These are phyloP conservation scores for Lacerta bilineata DNA, from an alignment of 2,797 vertebrate genomes.

Conservation along the genomic window DNA sequence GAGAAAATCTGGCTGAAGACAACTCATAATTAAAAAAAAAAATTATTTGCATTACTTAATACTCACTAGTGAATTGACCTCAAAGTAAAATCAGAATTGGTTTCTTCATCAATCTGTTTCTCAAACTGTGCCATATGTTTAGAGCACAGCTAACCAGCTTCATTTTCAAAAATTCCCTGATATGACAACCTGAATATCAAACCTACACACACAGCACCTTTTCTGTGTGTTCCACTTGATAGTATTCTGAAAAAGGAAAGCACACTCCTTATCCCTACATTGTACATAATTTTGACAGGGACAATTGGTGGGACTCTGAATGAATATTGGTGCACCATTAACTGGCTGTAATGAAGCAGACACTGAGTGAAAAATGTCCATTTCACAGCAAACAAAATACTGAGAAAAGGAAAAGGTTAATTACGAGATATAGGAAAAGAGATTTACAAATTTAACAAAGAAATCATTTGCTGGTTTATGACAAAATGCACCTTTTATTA, in stretches of 20 bases:
- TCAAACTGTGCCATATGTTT: constrained; percentile 64
- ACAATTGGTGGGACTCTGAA: constrained; percentile 65
- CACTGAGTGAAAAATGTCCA: constrained; percentile 48
- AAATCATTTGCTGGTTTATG: background rate
- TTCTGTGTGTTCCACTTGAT: constrained; percentile 69
- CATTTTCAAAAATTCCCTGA: constrained; percentile 56
- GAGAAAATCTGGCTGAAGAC: background rate
- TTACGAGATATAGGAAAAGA: constrained; percentile 26
- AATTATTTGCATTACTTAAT: background rate
- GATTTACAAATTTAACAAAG: constrained; percentile 47
- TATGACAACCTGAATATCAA: constrained; percentile 69
- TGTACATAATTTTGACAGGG: constrained; percentile 25
- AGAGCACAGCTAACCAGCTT: constrained; percentile 56
- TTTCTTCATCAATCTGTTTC: constrained; percentile 51
- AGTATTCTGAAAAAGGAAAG: constrained; percentile 54
- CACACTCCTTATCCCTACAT: constrained; percentile 56
- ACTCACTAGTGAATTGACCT: constrained; percentile 18
- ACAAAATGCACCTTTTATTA: background rate
- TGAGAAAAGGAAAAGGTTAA: constrained; percentile 51
- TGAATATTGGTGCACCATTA: constrained; percentile 42
- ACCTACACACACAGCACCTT: constrained; percentile 71
- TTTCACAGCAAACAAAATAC: constrained; percentile 43
- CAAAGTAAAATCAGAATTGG: constrained; percentile 27
- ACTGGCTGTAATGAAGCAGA: constrained; percentile 45
- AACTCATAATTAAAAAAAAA: background rate